Conservation (phyloP, 2,888 invertebrate species). For the Trachelus troglodyta region DNA sequence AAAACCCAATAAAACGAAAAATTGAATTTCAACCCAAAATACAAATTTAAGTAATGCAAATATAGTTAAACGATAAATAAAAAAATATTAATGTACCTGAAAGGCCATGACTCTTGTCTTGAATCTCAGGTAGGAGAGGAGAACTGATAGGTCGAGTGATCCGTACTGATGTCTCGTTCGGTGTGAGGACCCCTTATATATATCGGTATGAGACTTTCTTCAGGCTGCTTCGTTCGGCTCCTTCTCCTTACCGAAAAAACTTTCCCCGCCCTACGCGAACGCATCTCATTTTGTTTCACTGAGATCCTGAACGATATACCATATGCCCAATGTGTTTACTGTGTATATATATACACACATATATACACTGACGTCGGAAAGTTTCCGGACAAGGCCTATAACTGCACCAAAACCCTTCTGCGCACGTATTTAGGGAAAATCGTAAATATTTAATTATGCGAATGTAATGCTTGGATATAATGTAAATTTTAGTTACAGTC, state of each 20-base stretch:
- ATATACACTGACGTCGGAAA: too few relatives aligned
- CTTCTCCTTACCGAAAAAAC: neutral
- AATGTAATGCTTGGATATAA: too few relatives aligned
- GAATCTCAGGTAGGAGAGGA: neutral
- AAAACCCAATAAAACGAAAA: neutral
- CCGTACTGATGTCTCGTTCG: constrained; percentile 8
- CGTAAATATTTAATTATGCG: too few relatives aligned
- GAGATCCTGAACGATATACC: neutral
- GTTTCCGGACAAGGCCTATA: too few relatives aligned
- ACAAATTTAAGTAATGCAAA: neutral
- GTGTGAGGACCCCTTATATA: neutral
- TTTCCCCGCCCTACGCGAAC: constrained; percentile 12
- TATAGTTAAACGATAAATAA: neutral
- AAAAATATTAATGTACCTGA: neutral
- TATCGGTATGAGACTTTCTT: constrained; percentile 10
- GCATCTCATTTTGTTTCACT: neutral
- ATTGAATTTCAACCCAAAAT: neutral
- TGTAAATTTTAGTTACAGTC: too few relatives aligned
- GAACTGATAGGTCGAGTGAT: constrained; percentile 4
- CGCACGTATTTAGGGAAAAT: too few relatives aligned
- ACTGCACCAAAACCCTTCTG: too few relatives aligned
- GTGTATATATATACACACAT: neutral
- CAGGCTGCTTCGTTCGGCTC: neutral
- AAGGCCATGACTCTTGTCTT: constrained; percentile 5
- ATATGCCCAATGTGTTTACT: neutral